A percentile compares a stretch with the other conserved stretches of the same genome.
Conservation (phyloP, 1,140 invertebrate species). For the Achroia grisella region DNA sequence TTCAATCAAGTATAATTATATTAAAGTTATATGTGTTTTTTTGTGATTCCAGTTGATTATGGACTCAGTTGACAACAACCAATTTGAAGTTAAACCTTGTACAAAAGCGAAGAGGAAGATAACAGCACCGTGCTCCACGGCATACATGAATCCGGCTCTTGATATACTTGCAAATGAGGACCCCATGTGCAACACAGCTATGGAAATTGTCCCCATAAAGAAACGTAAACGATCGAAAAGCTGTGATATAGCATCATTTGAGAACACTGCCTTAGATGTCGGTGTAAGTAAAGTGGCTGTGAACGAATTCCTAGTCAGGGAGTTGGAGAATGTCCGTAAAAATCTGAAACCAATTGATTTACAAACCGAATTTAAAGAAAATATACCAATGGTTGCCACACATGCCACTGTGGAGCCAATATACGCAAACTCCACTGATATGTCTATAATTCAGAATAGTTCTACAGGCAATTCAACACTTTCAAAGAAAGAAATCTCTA, state of each 20-base stretch:
- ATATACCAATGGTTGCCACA: not conserved
- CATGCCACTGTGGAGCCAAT: conserved; percentile 26
- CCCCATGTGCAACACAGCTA: conserved; percentile 65
- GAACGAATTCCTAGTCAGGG: conserved; percentile 53
- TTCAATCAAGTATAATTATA: too few species aligned
- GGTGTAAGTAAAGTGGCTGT: conserved; percentile 53
- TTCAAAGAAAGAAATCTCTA: conserved; percentile 1
- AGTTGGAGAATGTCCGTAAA: conserved; percentile 62
- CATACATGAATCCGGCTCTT: conserved; percentile 62
- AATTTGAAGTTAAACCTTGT: conserved; percentile 60
- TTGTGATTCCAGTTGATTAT: conserved; percentile 39
- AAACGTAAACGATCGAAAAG: conserved; percentile 52
- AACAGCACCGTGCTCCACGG: conserved; percentile 46
- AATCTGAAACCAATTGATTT: conserved; percentile 36
- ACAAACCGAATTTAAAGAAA: not conserved
- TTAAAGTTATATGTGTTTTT: conserved; percentile 1
- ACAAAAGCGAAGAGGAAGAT: conserved; percentile 54
- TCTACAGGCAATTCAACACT: conserved; percentile 2
- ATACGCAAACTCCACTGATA: conserved; percentile 43
- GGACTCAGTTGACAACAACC: conserved; percentile 65
- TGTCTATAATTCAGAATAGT: conserved; percentile 9
- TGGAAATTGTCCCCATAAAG: conserved; percentile 66
- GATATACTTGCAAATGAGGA: conserved; percentile 66
- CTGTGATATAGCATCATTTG: conserved; percentile 54
- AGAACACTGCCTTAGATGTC: conserved; percentile 62